phyloP scores from a whole-genome alignment of 2,113 vertebrate genomes.

The Gulo gulo region DNA sequence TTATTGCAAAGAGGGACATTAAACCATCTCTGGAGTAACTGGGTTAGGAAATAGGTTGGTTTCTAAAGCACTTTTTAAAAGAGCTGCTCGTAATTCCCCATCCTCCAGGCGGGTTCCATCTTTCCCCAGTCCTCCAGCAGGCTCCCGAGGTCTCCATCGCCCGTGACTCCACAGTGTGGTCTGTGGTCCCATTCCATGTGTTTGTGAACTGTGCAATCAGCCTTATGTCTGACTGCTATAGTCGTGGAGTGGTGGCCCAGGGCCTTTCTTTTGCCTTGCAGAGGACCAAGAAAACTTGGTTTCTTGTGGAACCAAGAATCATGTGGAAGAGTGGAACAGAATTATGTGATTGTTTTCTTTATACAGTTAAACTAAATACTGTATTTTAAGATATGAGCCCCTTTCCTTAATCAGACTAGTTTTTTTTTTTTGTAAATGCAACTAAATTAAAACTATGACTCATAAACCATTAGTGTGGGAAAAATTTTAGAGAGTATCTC shows the following conservation, averaged over 20 bases:
- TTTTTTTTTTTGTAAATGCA: too few species aligned
- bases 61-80: background rate
- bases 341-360: background rate
- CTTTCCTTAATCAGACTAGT: background rate
- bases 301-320: background rate
- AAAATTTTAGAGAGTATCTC: background rate
- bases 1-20: background rate
- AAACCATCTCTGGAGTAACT: background rate
- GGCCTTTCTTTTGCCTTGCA: background rate
- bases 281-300: background rate
- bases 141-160: background rate
- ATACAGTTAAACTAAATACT: background rate
- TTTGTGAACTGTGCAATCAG: background rate
- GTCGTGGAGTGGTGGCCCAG: background rate
- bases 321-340: background rate
- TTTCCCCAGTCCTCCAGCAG: background rate
- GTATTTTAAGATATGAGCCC: background rate
- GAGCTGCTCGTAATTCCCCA: background rate
- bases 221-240: background rate
- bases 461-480: background rate
- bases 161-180: background rate
- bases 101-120: too few species aligned
- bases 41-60: background rate
- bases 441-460: constrained; percentile 12
- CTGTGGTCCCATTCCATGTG: background rate